Evolutionary conservation across 2,113 vertebrate genomes (phyloP), one percentile per base, ranked within the genome.

Genomic region (Grantiella picta): DNA sequence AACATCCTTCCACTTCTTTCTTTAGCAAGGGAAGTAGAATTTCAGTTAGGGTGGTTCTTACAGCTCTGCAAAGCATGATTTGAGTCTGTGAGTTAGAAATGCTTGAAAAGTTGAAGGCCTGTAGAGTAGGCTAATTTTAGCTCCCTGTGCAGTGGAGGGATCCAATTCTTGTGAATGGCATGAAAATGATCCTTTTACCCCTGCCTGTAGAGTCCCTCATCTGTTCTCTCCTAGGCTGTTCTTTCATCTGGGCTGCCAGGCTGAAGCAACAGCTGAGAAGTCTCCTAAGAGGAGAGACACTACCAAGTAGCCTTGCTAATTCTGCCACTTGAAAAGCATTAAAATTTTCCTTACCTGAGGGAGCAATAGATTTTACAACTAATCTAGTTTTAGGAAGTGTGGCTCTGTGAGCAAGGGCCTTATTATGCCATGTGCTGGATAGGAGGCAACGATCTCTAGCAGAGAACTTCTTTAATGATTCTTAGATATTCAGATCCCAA

Each of bases 51-150:
- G 38, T 82, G 35, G 35, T 56, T 90, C 69, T 79, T 86, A 22
- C 10, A 47, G 50, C 12, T 81, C 68, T 7, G 4, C 72, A 61
- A 78, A 89, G 59, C 29, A 47, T 0, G 3, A 29, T 83, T 93
- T 19, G 25, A 83, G 47, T 38, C 52, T 40, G 18, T 83, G 71
- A 94, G n/a, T 47, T 92, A 95, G 71, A 91, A 93, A 86, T 49
- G 56, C 54, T 88, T 63, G 52, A 82, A 59, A 86, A 96, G 56
- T 78, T 0, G 16, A 88, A 86, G 64, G n/a, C 45, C 28, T 92
- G 47, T 83, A 83, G 79, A 90, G 44, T 49, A 77, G 31, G 60
- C 79, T 93, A 81, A 93, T 89, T 92, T 95, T 96, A 95, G 47
- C 59, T 91, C 63, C 68, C 35, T 92, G 4, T 82, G 69, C 61